These are phyloP conservation scores for Toxostoma redivivum DNA, from an alignment of 2,113 vertebrate genomes.

Conservation along the genomic window DNA sequence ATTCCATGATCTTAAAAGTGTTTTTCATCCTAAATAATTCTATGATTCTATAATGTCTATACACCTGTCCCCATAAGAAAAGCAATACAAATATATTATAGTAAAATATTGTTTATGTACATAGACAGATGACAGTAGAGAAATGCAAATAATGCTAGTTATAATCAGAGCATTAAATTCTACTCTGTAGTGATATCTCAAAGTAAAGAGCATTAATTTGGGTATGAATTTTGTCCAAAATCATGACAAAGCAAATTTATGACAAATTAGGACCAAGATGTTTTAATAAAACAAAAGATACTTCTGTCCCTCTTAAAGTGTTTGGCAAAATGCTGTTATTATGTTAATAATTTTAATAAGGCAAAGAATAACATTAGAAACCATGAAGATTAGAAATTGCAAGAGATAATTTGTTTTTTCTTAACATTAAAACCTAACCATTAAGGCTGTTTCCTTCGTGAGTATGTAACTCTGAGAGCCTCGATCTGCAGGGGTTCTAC, in stretches of 20 bases:
- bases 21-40: neutral
- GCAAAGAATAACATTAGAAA: constrained; percentile 76
- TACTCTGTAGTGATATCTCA: neutral
- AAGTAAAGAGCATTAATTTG: neutral
- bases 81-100: neutral
- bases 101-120: neutral
- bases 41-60: neutral
- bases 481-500: fast-evolving
- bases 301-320: constrained; percentile 63
- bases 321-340: constrained; percentile 51
- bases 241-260: constrained; percentile 63
- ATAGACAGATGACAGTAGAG: neutral
- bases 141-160: neutral
- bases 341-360: constrained; percentile 80
- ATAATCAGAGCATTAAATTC: neutral
- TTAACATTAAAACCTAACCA: constrained; percentile 48
- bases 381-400: constrained; percentile 68
- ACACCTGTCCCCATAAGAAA: neutral
- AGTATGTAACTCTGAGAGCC: neutral
- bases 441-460: constrained; percentile 40
- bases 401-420: constrained; percentile 48
- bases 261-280: constrained; percentile 36
- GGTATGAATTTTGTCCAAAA: neutral
- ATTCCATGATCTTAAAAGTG: neutral
- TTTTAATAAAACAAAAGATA: constrained; percentile 64